phyloP scores from a whole-genome alignment of 2,113 vertebrate species.

The Elgaria multicarinata region DNA sequence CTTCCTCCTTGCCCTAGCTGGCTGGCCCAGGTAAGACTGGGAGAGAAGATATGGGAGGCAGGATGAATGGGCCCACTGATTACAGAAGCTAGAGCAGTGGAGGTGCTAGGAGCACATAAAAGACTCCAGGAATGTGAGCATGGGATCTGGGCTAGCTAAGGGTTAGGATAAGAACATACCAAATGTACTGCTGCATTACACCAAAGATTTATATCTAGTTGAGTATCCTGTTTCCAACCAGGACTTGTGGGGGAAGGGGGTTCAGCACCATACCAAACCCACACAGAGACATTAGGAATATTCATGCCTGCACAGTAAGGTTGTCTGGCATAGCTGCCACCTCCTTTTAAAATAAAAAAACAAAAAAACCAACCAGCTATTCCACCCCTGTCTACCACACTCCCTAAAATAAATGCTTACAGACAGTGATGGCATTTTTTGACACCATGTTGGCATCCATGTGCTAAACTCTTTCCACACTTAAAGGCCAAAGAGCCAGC shows the following conservation, averaged over 20 bases:
- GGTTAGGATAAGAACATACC: neutral
- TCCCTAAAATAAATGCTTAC: conserved; percentile 31
- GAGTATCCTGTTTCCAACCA: neutral
- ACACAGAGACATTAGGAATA: neutral
- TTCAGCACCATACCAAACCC: too few species aligned
- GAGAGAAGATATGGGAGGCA: neutral
- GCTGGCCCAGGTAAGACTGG: neutral
- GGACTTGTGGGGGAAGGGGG: neutral
- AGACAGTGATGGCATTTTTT: conserved; percentile 8
- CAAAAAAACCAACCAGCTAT: too few species aligned
- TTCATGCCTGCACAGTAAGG: neutral
- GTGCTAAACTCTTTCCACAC: conserved; percentile 30
- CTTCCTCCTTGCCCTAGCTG: neutral
- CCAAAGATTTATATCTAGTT: neutral
- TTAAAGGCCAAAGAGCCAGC: conserved; percentile 22
- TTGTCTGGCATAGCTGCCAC: neutral
- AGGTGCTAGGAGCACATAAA: neutral
- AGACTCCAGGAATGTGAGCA: neutral
- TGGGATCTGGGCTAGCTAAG: neutral
- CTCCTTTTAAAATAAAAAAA: neutral
- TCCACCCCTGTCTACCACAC: neutral
- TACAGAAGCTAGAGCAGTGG: neutral
- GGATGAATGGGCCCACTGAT: neutral
- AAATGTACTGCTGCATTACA: neutral
- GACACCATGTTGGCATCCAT: conserved; percentile 18